Conservation (phyloP, 2,113 vertebrate species). For the Strix uralensis region DNA sequence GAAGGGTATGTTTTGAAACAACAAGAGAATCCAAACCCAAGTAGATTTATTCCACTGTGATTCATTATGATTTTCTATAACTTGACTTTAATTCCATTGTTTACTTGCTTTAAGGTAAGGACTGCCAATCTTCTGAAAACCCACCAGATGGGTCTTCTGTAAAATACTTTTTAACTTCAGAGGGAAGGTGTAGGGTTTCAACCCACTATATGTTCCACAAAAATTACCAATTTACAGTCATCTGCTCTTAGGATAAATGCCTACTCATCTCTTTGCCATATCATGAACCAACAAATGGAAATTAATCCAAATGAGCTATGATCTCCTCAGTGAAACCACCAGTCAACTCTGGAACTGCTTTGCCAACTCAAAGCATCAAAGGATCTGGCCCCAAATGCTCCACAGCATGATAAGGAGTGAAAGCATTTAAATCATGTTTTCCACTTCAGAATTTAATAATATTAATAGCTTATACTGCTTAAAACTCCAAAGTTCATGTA, state of each 20-base stretch:
- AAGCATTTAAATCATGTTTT: neutral
- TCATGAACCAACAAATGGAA: neutral
- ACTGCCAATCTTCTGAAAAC: neutral
- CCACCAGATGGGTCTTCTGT: neutral
- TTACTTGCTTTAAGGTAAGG: neutral
- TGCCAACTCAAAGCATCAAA: neutral
- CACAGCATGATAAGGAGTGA: neutral
- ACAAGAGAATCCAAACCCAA: neutral
- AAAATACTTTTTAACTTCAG: neutral
- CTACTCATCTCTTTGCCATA: neutral
- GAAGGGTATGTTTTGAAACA: neutral
- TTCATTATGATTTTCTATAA: neutral
- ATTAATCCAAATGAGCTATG: neutral
- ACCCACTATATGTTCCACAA: neutral
- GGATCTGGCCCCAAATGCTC: neutral
- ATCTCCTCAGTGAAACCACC: neutral
- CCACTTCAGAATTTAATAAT: neutral
- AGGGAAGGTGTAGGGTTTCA: neutral
- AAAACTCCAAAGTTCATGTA: neutral
- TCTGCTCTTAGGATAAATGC: neutral
- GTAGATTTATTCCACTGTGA: neutral
- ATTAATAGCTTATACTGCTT: neutral
- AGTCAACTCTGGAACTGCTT: neutral
- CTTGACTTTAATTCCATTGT: neutral
- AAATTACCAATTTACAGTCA: neutral